Evolutionary conservation across 2,888 invertebrate genomes (phyloP).

Genomic region (Amitus sp.): DNA sequence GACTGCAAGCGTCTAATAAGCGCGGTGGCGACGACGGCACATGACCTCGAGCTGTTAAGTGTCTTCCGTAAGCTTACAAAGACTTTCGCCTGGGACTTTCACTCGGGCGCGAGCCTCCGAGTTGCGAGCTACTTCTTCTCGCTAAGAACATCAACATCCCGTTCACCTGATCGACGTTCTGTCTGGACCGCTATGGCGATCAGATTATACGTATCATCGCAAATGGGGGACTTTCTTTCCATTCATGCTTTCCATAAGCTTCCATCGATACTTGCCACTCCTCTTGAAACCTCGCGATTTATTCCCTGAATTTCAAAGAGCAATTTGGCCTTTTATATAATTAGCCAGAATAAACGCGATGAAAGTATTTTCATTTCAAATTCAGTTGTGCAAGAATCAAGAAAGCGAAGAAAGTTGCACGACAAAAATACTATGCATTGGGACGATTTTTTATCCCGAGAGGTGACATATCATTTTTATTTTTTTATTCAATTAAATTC

Average conservation of each 20-base stretch:
- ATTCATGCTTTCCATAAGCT: background rate
- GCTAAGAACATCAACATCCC: conserved; percentile 57
- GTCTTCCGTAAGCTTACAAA: conserved; percentile 60
- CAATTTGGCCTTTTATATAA: conserved; percentile 6
- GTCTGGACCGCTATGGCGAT: conserved; percentile 32
- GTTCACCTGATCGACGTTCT: conserved; percentile 54
- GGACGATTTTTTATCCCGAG: too few relatives aligned
- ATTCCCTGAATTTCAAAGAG: background rate
- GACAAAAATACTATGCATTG: background rate
- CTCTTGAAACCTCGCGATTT: too few relatives aligned
- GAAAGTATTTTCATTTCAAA: conserved; percentile 4
- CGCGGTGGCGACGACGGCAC: conserved; percentile 43
- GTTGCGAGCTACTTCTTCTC: conserved; percentile 34
- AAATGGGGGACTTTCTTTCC: background rate
- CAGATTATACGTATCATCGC: conserved; percentile 5
- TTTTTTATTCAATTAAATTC: too few relatives aligned
- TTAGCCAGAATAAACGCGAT: conserved; percentile 2
- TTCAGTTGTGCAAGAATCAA: background rate
- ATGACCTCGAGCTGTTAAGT: conserved; percentile 58
- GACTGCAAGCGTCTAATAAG: conserved; percentile 40
- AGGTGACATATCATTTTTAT: too few relatives aligned
- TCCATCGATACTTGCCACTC: background rate
- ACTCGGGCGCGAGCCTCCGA: conserved; percentile 54
- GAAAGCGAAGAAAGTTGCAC: background rate
- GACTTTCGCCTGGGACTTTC: conserved; percentile 65